Base-by-base conservation (phyloP, 2,888 invertebrate species). In the Harpalus rubripes region DNA sequence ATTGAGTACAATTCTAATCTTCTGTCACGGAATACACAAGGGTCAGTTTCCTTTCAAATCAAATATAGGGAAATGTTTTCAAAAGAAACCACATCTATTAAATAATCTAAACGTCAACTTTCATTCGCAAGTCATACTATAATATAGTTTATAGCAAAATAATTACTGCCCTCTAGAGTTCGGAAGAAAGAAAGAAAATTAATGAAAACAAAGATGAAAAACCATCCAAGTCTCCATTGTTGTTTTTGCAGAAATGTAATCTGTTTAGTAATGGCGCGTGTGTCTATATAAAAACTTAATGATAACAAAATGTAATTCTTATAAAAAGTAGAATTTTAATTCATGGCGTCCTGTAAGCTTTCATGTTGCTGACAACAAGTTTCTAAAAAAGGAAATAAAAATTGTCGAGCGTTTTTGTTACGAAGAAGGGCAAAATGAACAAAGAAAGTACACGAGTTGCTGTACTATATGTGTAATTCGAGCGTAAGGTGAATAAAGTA, bases 311-410 rank as follows among this genome's bases (percentile, higher is more conserved):
- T 61, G 32, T 16, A 80, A 80, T 61, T 59, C 80, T 59, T 80
- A 32, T 59, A 61, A 80, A 80, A 80, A 58, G 39, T 26, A 15
- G 80, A 80, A 80, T 80, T 80, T 80, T 80, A 80, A 80, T 80
- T 80, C 80, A 80, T 80, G 61, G 61, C 61, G 41, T 59, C 61
- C 59, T 52, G 56, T 26, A 18, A 52, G 76, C 76, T 44, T 56
- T 76, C 76, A 52, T 76, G 44, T 52, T 52, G 39, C 22, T 76
- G 44, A 76, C 76, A 76, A 59, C 56, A 80, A 59, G 59, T 80
- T 80, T 61, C 80, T 39, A 80, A 61, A 80, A 80, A 80, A 79
- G 26, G 26, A 79, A 79, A 79, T 59, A 80, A 80, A 59, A 80
- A 32, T 39, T 80, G 8, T 41, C 39, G 59, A 80, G 41, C 80